A percentile compares a stretch with the other conserved stretches of the same genome.
These are phyloP conservation scores for Brachionus plicatilis DNA, from an alignment of 1,140 invertebrate species.

Conservation along the genomic window DNA sequence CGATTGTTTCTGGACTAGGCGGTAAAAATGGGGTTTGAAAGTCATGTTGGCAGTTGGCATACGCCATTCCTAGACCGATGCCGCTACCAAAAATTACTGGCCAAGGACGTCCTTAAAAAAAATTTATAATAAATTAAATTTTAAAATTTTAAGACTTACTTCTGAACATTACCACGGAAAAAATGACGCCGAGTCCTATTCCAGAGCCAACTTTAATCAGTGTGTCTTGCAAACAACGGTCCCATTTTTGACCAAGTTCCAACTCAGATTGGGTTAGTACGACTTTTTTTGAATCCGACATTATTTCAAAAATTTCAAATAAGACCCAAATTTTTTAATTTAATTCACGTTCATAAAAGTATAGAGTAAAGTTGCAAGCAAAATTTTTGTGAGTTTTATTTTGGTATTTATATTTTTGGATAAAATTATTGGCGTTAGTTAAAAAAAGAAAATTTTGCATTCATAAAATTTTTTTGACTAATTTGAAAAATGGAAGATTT, in stretches of 20 bases:
- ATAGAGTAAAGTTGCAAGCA: neutral
- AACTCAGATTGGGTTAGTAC: slow-evolving; percentile 55
- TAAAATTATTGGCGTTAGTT: neutral
- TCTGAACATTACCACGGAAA: slow-evolving; percentile 57
- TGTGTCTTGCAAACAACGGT: slow-evolving; percentile 58
- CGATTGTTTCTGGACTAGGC: neutral
- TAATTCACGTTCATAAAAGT: slow-evolving; percentile 13
- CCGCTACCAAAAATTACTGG: slow-evolving; percentile 52
- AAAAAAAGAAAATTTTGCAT: slow-evolving; percentile 1
- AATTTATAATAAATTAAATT: neutral
- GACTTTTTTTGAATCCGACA: slow-evolving; percentile 23
- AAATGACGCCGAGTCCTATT: slow-evolving; percentile 55
- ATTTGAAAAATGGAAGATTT: slow-evolving; percentile 19
- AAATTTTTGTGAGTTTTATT: neutral
- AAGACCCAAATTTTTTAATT: neutral
- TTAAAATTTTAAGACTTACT: slow-evolving; percentile 46
- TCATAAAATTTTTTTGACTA: neutral
- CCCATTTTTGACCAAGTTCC: slow-evolving; percentile 57
- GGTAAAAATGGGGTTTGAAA: slow-evolving; percentile 45
- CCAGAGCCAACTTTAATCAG: slow-evolving; percentile 58
- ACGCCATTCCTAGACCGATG: slow-evolving; percentile 58
- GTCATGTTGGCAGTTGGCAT: slow-evolving; percentile 59
- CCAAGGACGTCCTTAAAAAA: slow-evolving; percentile 50
- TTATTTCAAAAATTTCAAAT: slow-evolving; percentile 1
- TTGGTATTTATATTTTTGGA: neutral